Percentiles rank a stretch among this genome's conserved stretches.
Evolutionary conservation across 1,140 invertebrate species (phyloP).

Genomic region (Lamellibrachia luymesi): DNA sequence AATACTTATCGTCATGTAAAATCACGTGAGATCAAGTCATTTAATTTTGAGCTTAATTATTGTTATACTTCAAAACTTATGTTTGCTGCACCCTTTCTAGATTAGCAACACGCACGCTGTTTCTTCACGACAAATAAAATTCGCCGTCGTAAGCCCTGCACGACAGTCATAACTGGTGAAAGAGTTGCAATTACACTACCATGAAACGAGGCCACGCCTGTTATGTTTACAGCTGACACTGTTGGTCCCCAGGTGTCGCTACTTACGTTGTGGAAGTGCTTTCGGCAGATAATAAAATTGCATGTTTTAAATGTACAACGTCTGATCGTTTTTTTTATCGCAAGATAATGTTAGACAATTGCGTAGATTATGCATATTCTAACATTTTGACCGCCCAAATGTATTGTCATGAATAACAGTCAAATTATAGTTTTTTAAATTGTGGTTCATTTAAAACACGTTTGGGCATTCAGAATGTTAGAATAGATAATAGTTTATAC

Average conservation of each 20-base stretch:
- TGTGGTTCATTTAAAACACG: too few species aligned
- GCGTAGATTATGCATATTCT: too few species aligned
- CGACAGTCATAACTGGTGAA: not conserved
- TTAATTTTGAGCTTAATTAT: not conserved
- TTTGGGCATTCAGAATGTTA: too few species aligned
- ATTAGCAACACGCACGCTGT: not conserved
- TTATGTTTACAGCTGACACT: not conserved
- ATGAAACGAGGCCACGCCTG: not conserved
- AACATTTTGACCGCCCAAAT: too few species aligned
- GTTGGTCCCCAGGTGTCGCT: not conserved
- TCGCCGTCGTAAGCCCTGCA: not conserved
- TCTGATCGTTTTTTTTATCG: too few species aligned
- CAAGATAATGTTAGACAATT: too few species aligned
- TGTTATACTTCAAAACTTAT: not conserved
- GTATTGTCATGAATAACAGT: too few species aligned
- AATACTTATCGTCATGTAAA: not conserved
- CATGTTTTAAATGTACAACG: too few species aligned
- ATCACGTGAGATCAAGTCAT: not conserved
- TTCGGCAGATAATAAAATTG: too few species aligned
- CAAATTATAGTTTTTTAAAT: too few species aligned
- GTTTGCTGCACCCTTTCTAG: not conserved
- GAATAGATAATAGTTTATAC: too few species aligned
- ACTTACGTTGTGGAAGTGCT: not conserved
- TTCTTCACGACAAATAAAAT: not conserved
- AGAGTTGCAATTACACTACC: too few species aligned